phyloP scores from a whole-genome alignment of 2,797 vertebrate genomes.

The Meriones psammophilus region DNA sequence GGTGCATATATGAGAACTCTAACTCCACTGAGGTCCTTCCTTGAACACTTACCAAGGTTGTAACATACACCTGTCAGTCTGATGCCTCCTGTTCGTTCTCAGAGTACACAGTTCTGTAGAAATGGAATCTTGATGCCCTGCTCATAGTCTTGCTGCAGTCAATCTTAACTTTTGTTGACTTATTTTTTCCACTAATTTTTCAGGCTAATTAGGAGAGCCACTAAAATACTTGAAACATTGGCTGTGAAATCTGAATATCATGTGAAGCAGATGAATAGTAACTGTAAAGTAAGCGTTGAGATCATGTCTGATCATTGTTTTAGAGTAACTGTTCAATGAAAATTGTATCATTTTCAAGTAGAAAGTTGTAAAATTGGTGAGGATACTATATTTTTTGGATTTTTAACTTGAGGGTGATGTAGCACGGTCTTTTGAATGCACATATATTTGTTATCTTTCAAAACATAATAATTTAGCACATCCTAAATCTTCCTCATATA shows the following conservation, averaged over 20 bases:
- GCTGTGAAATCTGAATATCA: constrained; percentile 33
- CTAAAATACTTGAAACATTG: constrained; percentile 33
- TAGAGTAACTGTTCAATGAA: background rate
- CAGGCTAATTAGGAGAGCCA: constrained; percentile 18
- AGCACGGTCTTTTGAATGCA: background rate
- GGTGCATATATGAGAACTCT: background rate
- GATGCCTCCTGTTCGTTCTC: background rate
- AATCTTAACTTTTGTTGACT: background rate
- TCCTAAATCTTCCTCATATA: background rate
- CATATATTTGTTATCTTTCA: constrained; percentile 40
- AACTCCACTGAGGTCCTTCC: background rate
- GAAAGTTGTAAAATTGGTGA: constrained; percentile 33
- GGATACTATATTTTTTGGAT: background rate
- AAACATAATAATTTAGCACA: constrained; percentile 22
- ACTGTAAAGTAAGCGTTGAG: constrained; percentile 40
- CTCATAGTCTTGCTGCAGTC: background rate
- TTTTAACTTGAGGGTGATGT: background rate
- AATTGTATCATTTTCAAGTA: constrained; percentile 53
- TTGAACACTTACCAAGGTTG: background rate
- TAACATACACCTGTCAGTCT: background rate
- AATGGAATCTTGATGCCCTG: constrained; percentile 26
- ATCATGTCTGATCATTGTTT: background rate
- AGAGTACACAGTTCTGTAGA: constrained; percentile 32
- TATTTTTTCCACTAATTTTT: constrained; percentile 24
- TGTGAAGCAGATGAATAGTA: constrained; percentile 68